These are phyloP conservation scores for Hylia prasina DNA, from an alignment of 2,113 vertebrate genomes.

Conservation along the genomic window DNA sequence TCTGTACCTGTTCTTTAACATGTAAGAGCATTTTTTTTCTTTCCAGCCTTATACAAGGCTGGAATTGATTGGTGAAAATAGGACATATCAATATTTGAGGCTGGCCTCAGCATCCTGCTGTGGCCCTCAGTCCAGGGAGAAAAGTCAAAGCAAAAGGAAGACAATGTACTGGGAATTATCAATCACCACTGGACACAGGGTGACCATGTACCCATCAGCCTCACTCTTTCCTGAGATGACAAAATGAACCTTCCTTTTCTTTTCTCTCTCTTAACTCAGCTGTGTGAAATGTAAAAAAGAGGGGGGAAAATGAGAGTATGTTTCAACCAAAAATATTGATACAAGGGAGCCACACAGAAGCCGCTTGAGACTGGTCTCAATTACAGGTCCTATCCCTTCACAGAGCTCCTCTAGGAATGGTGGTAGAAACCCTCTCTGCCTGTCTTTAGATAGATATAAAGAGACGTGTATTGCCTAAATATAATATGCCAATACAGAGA, in stretches of 20 bases:
- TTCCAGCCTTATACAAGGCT: neutral
- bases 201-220: neutral
- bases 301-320: neutral
- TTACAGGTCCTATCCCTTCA: neutral
- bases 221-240: neutral
- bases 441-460: neutral
- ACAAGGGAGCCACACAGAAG: neutral
- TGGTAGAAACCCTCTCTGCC: neutral
- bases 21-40: neutral
- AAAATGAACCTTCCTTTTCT: neutral
- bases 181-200: accelerated
- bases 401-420: neutral
- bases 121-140: neutral
- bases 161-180: neutral
- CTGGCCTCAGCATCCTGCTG: neutral
- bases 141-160: neutral
- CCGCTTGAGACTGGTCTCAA: neutral
- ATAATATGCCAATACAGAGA: neutral
- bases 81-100: neutral
- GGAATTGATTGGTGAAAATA: neutral
- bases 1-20: neutral
- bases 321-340: neutral
- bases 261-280: neutral
- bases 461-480: neutral
- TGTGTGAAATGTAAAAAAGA: neutral